Evolutionary conservation across 2,888 invertebrate species (phyloP), one percentile per base, ranked within the genome.

Genomic region (Epirrita christyi): DNA sequence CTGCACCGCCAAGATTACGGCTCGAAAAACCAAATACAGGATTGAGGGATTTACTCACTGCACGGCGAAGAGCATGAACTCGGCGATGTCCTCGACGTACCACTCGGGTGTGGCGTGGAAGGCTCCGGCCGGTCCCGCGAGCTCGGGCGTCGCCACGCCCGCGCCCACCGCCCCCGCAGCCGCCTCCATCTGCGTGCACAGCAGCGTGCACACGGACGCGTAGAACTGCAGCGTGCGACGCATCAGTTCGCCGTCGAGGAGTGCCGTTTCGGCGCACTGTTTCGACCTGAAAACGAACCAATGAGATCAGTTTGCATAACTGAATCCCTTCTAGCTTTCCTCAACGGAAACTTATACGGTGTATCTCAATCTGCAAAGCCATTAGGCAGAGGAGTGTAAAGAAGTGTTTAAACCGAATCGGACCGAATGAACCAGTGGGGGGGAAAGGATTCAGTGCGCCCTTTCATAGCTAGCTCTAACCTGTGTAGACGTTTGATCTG

Each of bases 71-170:
- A 98, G 94, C 75, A 99, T 93, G 87, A 99, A 98, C 87, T 99
- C 99, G 9, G 99, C 98, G 71, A 99, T 96, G 82, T 99, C 99
- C 88, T 99, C 99, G 70, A 99, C 95, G 85, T 98, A 97, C 96
- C 98, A 99, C 92, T 99, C 99, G 38, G 99, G 99, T 78, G 98
- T 93, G 72, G 98, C 97, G 51, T 96, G 95, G 93, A 98, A 99
- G 70, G 95, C 93, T 67, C 94, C 94, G 36, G 93, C 92, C 2
- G 9, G 28, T 49, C 32, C 59, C 61, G 41, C 70, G 54, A 46
- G 59, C 7, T 36, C 49, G 29, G 21, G 38, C 92, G 88, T 66
- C 85, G 36, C 54, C 49, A 7, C 13, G 45, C 42, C 36, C 43
- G 21, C 21, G 4, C 2, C 21, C 21, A 2, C 21, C 21, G 93